These are phyloP conservation scores for Ischnura elegans DNA, from an alignment of 2,888 invertebrate species.

Conservation along the genomic window DNA sequence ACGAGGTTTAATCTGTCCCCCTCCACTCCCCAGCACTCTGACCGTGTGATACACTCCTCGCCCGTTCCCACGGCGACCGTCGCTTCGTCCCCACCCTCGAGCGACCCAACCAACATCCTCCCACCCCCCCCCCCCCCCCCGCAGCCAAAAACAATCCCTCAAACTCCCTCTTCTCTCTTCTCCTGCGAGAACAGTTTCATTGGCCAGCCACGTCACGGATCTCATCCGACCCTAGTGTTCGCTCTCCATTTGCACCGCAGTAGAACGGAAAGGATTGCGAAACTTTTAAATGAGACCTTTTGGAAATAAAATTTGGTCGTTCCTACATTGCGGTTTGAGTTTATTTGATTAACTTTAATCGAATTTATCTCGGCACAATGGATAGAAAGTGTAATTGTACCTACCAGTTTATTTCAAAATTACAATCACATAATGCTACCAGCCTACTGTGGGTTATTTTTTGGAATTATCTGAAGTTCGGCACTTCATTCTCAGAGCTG, in stretches of 20 bases:
- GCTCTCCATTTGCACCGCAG: background rate
- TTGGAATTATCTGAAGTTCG: too few species aligned
- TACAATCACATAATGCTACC: too few species aligned
- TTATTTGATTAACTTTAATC: too few species aligned
- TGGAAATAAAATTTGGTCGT: too few species aligned
- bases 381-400: too few species aligned
- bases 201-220: background rate
- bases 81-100: too few species aligned
- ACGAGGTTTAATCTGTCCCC: background rate
- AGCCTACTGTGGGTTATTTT: too few species aligned
- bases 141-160: background rate
- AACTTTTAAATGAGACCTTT: too few species aligned
- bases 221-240: background rate
- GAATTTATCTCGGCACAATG: too few species aligned
- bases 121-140: background rate
- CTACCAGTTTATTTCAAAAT: too few species aligned
- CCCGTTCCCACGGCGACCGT: slow-evolving; percentile 9
- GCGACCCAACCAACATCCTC: background rate
- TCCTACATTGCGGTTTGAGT: too few species aligned
- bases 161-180: background rate
- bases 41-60: background rate
- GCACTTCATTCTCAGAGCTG: too few species aligned
- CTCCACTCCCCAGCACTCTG: background rate
- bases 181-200: background rate
- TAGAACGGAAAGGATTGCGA: background rate